Conservation (phyloP, 2,888 invertebrate genomes). For the Thyatira batis region DNA sequence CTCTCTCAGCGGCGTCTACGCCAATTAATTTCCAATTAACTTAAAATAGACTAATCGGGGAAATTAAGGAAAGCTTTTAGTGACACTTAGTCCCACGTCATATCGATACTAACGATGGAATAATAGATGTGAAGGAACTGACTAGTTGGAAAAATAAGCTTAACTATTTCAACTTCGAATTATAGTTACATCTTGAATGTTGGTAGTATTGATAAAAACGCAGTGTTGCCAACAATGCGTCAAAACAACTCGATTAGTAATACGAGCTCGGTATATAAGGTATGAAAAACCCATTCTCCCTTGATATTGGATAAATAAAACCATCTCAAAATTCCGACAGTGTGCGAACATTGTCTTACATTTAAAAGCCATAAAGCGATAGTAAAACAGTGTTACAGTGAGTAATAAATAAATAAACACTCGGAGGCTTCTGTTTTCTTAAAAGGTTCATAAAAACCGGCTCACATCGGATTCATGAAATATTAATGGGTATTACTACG, state of each 20-base stretch:
- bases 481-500: background rate
- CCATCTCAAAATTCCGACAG: background rate
- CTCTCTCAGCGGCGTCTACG: background rate
- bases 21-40: background rate
- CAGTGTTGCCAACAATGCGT: background rate
- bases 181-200: too few relatives aligned
- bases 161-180: too few relatives aligned
- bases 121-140: too few relatives aligned
- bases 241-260: background rate
- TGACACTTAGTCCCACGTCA: background rate
- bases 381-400: slow-evolving; percentile 1
- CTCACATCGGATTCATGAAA: slow-evolving; percentile 2
- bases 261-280: too few relatives aligned
- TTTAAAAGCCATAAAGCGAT: background rate
- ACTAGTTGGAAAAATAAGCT: too few relatives aligned
- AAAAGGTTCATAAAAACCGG: slow-evolving; percentile 3
- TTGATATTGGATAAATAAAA: too few relatives aligned
- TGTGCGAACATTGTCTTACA: background rate
- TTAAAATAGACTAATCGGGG: background rate
- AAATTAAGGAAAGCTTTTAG: background rate
- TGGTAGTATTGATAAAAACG: background rate
- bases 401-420: slow-evolving; percentile 1
- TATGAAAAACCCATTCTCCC: too few relatives aligned
- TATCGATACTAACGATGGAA: background rate
- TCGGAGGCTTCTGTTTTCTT: slow-evolving; percentile 2